Base-by-base conservation (phyloP, 2,888 invertebrate genomes). In the Mechanitis messenoides region DNA sequence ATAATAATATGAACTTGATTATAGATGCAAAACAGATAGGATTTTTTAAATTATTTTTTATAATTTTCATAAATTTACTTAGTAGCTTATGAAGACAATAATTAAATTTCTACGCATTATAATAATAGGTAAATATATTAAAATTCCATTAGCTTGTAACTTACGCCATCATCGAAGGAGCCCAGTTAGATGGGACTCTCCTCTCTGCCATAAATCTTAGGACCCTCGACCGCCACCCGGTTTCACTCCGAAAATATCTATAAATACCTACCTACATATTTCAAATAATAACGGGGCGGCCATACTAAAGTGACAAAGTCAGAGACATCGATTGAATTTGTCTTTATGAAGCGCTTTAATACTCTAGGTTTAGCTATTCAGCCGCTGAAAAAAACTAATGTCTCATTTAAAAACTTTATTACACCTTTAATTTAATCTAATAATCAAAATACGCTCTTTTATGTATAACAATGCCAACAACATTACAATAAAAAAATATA, bases 161-260 rank as follows among this genome's bases (percentile, higher is more conserved):
- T 73, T 74, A 63, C 3, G 60, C 75, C 74, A 62, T 45, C 68
- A 70, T 68, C 72, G 72, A 74, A 82, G 83, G 81, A 87, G 83
- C 87, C 84, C 87, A 81, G 84, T 87, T 86, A 85, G 88, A 87
- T 87, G 86, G 87, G 83, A 83, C 87, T 87, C 88, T 85, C 88
- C 87, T 83, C 83, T 86, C 80, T 74, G 85, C 87, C 85, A 88
- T 89, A 89, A 89, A 89, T 89, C 89, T 88, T 85, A 80, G 83
- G 82, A 87, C 89, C 89, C 88, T 88, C 88, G 86, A 81, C 86
- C 87, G 85, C 87, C 88, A 85, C 87, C 88, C 89, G 87, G 84
- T 81, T 85, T 83, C 86, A 82, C 85, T 82, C 84, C 84, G 84
- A 87, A 87, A 88, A 88, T 86, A 87, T 89, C 88, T 87, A 88